These are phyloP conservation scores for Crax fasciolata DNA, from an alignment of 2,797 vertebrate species.

Conservation along the genomic window DNA sequence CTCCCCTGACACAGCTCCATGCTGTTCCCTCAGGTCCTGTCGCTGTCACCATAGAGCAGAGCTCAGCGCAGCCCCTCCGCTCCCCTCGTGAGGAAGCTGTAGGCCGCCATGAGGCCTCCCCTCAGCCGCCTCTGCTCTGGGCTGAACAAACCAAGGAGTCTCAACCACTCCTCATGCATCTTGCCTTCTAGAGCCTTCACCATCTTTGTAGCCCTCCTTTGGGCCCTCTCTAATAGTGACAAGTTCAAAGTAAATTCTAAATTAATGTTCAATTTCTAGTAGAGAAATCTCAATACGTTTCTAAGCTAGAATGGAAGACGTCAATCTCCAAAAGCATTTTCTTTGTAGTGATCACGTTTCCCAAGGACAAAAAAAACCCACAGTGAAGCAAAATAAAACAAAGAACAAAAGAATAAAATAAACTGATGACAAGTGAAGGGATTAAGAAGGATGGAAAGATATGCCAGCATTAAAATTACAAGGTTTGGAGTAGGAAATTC, in stretches of 20 bases:
- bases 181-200: too few relatives aligned
- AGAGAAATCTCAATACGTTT: background rate
- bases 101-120: too few relatives aligned
- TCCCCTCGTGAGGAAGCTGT: too few relatives aligned
- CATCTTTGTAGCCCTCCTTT: too few relatives aligned
- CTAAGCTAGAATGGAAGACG: background rate
- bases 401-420: background rate
- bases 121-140: too few relatives aligned
- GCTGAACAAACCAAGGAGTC: too few relatives aligned
- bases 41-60: too few relatives aligned
- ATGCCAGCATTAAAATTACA: background rate
- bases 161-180: too few relatives aligned
- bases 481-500: background rate
- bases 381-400: background rate
- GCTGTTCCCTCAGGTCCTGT: too few relatives aligned
- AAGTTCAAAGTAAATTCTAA: background rate
- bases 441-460: background rate
- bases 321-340: background rate
- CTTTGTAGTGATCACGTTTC: background rate
- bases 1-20: too few relatives aligned
- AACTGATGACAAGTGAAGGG: background rate
- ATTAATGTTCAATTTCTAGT: background rate
- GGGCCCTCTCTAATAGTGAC: too few relatives aligned
- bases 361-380: background rate
- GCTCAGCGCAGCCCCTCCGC: too few relatives aligned